Evolutionary conservation across 2,797 vertebrate species (phyloP).

Genomic region (Hippoglossus hippoglossus): DNA sequence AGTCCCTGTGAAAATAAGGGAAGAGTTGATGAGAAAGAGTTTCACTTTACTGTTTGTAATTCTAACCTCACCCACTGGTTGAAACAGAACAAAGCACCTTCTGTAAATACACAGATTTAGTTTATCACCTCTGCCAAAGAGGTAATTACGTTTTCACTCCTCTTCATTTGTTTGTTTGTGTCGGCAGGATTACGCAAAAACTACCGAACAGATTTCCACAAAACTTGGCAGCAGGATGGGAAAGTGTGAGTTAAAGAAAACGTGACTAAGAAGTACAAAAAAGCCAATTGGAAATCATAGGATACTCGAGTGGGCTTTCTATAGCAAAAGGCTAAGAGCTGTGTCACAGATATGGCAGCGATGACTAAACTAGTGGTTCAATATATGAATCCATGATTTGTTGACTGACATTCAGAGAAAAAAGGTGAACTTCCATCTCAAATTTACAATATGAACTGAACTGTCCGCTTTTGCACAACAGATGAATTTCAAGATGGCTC

Average conservation of each 20-base stretch:
- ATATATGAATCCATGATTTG: not conserved
- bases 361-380: constrained; percentile 34
- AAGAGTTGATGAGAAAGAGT: constrained; percentile 56
- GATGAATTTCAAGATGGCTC: constrained; percentile 14
- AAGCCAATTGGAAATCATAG: constrained; percentile 63
- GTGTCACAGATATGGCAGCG: constrained; percentile 31
- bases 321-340: constrained; percentile 26
- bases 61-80: constrained; percentile 1
- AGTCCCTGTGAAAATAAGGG: constrained; percentile 62
- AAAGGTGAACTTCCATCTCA: constrained; percentile 16
- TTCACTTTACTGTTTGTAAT: constrained; percentile 37
- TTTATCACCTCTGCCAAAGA: constrained; percentile 15
- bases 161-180: too few species aligned
- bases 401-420: not conserved
- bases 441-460: not conserved
- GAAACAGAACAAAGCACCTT: constrained; percentile 36
- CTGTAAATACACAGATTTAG: constrained; percentile 39
- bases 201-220: too few species aligned
- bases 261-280: constrained; percentile 45
- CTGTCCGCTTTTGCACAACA: constrained; percentile 26
- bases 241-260: constrained; percentile 51
- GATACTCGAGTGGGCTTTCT: constrained; percentile 58
- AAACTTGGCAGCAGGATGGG: constrained; percentile 4
- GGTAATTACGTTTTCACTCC: constrained; percentile 10
- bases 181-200: too few species aligned